Base-by-base conservation (phyloP, 2,888 invertebrate genomes). In the Aplocera efformata region DNA sequence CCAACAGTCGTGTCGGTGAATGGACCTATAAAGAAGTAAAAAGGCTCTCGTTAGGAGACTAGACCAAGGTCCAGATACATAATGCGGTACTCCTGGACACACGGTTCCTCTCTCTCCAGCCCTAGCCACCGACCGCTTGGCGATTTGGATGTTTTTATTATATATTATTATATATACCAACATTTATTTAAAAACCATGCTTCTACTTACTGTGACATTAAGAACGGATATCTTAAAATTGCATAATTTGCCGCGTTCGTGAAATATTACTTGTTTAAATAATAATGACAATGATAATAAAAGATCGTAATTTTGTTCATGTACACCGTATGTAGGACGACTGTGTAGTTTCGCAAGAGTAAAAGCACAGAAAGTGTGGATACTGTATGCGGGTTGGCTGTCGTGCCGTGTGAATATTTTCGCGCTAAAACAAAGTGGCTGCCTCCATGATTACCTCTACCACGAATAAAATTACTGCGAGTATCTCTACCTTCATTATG, bases 271-370 rank as follows among this genome's bases (percentile, higher is more conserved):
- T 6, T 21, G 29, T 13, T 24, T 10, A 13, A 29, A 38, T 38
- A 29, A 26, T 26, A 23, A 36, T 28, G 29, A n/a, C n/a, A n/a
- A n/a, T n/a, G 26, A 23, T 32, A 38, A 43, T 27, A 35, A 44
- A 49, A 49, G 31, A 42, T 41, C 40, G 42, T 39, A 37, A 41
- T 48, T 43, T 43, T 36, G 35, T 45, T 42, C 47, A 38, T 36
- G 31, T 22, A 20, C 42, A 24, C 53, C 48, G 58, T 63, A 72
- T 66, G 72, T 74, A 48, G 73, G 60, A 65, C 72, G 58, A 44
- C 40, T 51, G 33, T 53, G 48, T 54, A 56, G 63, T 65, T 67
- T 66, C 54, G 47, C 63, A 65, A 68, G 51, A 63, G 63, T 65
- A 71, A 67, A 70, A 69, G 59, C 58, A 39, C 55, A 47, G 60